Base-by-base conservation (phyloP, 2,888 invertebrate genomes). In the Nebria salina region DNA sequence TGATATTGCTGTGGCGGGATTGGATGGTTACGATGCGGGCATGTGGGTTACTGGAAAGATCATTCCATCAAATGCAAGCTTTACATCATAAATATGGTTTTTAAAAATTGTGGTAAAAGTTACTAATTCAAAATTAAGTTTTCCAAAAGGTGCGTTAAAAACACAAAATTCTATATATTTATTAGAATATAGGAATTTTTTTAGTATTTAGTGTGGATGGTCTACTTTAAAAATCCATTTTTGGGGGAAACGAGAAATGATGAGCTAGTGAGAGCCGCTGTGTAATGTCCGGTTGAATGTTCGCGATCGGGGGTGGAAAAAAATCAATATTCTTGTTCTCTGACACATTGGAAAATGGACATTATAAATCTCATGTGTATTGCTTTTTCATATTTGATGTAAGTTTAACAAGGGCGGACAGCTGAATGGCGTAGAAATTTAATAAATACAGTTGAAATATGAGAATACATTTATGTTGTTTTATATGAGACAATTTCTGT, bases 291-390 rank as follows among this genome's bases (percentile, higher is more conserved):
- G 43, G 15, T 41, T 41, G 73, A 15, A 41, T n/a, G 43, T 54
- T 13, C 54, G 54, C 13, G 54, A 54, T 54, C 54, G 54, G 54
- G 13, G 54, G 54, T 54, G 54, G 54, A 54, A 64, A 42, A 43
- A 25, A 77, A 77, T 77, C 77, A 77, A 77, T 77, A 77, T 72
- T 77, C 77, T 77, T 77, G 54, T 54, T 43, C n/a, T 70, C 64
- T 77, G 77, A 77, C 77, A 77, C 72, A 77, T 77, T 72, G 77
- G 77, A 77, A 77, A 77, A 77, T 77, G 77, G 77, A 77, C 72
- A 77, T 72, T 41, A 72, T 77, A 77, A 77, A 77, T 77, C 77
- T 77, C 77, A 72, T 77, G 77, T 77, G 72, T 77, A 77, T 77
- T 77, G 77, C 54, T 25, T 54, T 77, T 77, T 77, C 72, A 77